Conservation (phyloP, 2,113 vertebrate genomes). For the Myotis brandtii region DNA sequence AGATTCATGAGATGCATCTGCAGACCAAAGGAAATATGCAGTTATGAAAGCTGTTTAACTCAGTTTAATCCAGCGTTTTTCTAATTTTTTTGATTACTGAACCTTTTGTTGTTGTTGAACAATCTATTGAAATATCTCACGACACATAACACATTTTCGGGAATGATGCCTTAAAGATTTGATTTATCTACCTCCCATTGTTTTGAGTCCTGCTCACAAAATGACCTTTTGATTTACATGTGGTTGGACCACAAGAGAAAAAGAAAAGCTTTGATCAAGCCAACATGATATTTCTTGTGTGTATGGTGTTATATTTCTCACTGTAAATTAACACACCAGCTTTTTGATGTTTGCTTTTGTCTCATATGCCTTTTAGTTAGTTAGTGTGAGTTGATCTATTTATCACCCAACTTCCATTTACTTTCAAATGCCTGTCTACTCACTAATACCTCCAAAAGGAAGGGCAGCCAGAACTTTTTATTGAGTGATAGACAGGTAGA, state of each 20-base stretch:
- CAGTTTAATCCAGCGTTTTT: slow-evolving; percentile 6
- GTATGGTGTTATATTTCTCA: slow-evolving; percentile 17
- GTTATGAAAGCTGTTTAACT: background rate
- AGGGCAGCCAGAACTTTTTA: background rate
- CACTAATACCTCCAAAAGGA: background rate
- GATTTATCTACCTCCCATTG: background rate
- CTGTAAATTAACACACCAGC: slow-evolving; percentile 21
- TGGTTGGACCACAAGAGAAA: background rate
- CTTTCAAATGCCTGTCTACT: slow-evolving; percentile 2
- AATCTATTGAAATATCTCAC: slow-evolving; percentile 3
- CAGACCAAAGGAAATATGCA: background rate
- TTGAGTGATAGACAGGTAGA: background rate
- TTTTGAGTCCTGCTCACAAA: background rate
- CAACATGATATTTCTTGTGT: background rate
- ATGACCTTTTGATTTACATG: slow-evolving; percentile 48
- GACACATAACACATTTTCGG: slow-evolving; percentile 8
- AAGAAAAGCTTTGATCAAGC: slow-evolving; percentile 54
- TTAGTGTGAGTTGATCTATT: background rate
- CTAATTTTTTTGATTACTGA: slow-evolving; percentile 37
- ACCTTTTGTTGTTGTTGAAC: slow-evolving; percentile 41
- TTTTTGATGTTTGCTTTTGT: slow-evolving; percentile 52
- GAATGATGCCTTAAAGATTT: background rate
- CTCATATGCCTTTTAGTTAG: slow-evolving; percentile 11
- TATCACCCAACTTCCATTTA: background rate
- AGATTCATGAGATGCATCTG: background rate